A percentile compares a stretch with the other conserved stretches of the same genome.
Conservation (phyloP, 2,888 invertebrate genomes). For the Blastobasis lacticolella region DNA sequence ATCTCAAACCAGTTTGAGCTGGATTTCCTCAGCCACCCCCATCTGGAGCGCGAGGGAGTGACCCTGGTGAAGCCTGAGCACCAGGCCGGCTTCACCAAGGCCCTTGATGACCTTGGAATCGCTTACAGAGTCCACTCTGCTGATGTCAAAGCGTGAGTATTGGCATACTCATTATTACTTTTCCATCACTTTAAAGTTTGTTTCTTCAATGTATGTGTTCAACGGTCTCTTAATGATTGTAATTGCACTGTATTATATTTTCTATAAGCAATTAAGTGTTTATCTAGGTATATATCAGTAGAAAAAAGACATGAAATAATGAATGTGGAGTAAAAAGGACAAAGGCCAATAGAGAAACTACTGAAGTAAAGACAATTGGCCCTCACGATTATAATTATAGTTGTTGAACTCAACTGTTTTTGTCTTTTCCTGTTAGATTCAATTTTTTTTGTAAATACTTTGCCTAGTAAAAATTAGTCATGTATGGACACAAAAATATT, state of each 20-base stretch:
- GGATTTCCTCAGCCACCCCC: conserved; percentile 37
- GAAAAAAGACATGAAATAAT: not conserved
- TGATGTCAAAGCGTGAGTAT: conserved; percentile 59
- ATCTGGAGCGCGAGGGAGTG: conserved; percentile 40
- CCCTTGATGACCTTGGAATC: conserved; percentile 41
- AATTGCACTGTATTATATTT: too few species aligned
- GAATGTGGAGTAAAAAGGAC: not conserved
- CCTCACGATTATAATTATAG: not conserved
- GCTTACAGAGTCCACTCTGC: conserved; percentile 47
- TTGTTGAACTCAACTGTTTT: too few species aligned
- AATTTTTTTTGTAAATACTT: too few species aligned
- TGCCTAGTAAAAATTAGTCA: too few species aligned
- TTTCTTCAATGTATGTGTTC: not conserved
- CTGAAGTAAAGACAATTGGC: not conserved
- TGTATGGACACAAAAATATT: too few species aligned
- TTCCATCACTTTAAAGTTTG: not conserved
- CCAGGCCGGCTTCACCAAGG: conserved; percentile 34
- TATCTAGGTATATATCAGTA: not conserved
- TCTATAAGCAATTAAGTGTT: too few species aligned
- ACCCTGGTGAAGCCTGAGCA: conserved; percentile 52
- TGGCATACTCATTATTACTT: not conserved
- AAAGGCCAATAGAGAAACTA: not conserved
- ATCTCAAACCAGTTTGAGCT: conserved; percentile 28
- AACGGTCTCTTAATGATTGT: too few species aligned
- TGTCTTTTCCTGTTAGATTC: too few species aligned